Percentiles rank a stretch among this genome's conserved stretches.
Evolutionary conservation across 2,888 invertebrate genomes (phyloP).

Genomic region (Disparrhopalites patrizii): DNA sequence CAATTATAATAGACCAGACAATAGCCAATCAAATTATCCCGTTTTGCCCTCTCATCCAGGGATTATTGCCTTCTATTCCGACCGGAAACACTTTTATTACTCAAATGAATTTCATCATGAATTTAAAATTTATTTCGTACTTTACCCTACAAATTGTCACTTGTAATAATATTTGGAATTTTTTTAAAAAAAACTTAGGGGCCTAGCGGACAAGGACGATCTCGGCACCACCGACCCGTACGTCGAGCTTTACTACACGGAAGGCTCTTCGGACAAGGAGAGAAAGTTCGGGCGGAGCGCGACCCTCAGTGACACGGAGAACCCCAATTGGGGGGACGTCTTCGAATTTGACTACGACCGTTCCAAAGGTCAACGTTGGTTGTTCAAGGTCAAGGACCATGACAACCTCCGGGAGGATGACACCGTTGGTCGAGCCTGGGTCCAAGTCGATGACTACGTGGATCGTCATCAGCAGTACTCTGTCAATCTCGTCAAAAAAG

Average conservation of each 20-base stretch:
- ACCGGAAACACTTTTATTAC: no score
- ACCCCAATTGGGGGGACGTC: constrained; percentile 43
- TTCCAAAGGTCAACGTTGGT: constrained; percentile 39
- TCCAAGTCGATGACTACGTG: constrained; percentile 44
- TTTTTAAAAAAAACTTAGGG: constrained; percentile 20
- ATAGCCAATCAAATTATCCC: no score
- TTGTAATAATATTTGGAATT: not conserved
- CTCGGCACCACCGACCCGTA: constrained; percentile 41
- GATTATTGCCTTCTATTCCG: no score
- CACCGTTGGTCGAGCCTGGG: constrained; percentile 39
- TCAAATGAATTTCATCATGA: no score
- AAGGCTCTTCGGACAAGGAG: constrained; percentile 38
- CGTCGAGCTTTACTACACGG: constrained; percentile 40
- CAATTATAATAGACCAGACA: no score
- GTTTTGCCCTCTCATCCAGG: no score
- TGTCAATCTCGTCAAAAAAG: constrained; percentile 43
- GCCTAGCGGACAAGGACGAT: constrained; percentile 44
- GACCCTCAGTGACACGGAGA: constrained; percentile 36
- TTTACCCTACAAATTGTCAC: not conserved
- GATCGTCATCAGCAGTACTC: constrained; percentile 41
- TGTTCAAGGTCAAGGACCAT: constrained; percentile 43
- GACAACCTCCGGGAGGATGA: constrained; percentile 46
- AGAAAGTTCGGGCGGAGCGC: constrained; percentile 36
- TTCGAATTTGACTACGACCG: constrained; percentile 44
- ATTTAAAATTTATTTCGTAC: no score